Evolutionary conservation across 1,140 invertebrate species (phyloP).

Genomic region (Euwallacea fornicatus): DNA sequence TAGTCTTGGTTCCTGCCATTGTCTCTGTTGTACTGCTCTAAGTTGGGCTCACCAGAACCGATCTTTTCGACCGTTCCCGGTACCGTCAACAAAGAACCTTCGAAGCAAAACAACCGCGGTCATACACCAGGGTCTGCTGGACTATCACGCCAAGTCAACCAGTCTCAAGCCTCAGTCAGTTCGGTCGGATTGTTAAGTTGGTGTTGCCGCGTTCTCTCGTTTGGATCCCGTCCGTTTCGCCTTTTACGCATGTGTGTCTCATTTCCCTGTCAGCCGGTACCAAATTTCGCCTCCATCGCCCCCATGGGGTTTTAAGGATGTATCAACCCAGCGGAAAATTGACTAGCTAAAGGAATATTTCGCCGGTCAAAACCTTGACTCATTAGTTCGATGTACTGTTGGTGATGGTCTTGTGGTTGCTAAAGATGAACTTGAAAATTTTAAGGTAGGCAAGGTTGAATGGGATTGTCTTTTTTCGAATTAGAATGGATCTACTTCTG

Average conservation of each 20-base stretch:
- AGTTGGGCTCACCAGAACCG: too few species aligned
- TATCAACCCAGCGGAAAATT: neutral
- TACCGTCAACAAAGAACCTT: conserved; percentile 18
- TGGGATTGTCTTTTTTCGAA: too few species aligned
- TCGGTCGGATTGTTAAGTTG: conserved; percentile 8
- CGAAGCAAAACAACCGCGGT: conserved; percentile 12
- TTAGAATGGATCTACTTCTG: too few species aligned
- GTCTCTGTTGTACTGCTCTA: too few species aligned
- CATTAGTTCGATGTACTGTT: too few species aligned
- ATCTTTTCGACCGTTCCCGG: neutral
- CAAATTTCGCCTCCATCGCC: neutral
- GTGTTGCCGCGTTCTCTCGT: conserved; percentile 4
- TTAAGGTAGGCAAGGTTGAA: too few species aligned
- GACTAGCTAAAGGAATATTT: neutral
- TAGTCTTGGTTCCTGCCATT: too few species aligned
- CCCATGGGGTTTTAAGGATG: neutral
- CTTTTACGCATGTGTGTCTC: conserved; percentile 8
- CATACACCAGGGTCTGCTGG: conserved; percentile 10
- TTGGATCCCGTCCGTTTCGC: neutral
- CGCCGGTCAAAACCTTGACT: too few species aligned
- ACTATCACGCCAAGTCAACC: conserved; percentile 23
- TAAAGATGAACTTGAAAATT: neutral
- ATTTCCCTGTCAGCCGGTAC: conserved; percentile 2
- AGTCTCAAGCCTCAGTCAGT: conserved; percentile 5
- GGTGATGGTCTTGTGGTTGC: neutral